These are phyloP conservation scores for Ctena decussata DNA, from an alignment of 2,888 invertebrate species.

Conservation along the genomic window DNA sequence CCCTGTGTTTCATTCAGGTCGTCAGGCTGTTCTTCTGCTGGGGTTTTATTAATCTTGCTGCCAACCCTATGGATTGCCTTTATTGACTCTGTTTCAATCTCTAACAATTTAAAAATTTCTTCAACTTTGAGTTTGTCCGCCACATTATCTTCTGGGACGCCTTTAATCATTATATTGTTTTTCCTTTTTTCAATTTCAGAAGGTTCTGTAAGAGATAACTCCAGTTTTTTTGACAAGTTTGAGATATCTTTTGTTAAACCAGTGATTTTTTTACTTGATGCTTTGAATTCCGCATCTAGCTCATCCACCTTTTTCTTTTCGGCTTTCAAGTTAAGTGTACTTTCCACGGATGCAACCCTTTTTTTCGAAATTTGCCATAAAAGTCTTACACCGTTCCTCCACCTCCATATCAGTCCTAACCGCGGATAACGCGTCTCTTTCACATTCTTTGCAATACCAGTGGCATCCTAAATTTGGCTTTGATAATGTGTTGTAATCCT, in stretches of 20 bases:
- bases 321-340: not conserved
- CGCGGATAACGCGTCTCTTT: not conserved
- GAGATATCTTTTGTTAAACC: not conserved
- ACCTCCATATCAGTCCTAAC: not conserved
- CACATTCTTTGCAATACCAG: not conserved
- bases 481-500: not conserved
- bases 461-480: not conserved
- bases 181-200: not conserved
- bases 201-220: not conserved
- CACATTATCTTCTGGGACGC: too few relatives aligned
- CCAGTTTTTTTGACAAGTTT: not conserved
- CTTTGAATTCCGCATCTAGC: not conserved
- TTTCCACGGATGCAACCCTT: not conserved
- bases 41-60: too few relatives aligned
- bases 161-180: not conserved
- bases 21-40: too few relatives aligned
- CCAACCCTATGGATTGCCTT: too few relatives aligned
- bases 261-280: not conserved
- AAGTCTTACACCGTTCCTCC: not conserved
- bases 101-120: too few relatives aligned
- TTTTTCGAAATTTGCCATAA: not conserved
- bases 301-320: constrained; percentile 5
- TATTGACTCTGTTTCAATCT: too few relatives aligned
- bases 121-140: too few relatives aligned
- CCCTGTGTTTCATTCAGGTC: too few relatives aligned